Evolutionary conservation across 2,888 invertebrate species (phyloP).

Genomic region (Melanophora roralis): DNA sequence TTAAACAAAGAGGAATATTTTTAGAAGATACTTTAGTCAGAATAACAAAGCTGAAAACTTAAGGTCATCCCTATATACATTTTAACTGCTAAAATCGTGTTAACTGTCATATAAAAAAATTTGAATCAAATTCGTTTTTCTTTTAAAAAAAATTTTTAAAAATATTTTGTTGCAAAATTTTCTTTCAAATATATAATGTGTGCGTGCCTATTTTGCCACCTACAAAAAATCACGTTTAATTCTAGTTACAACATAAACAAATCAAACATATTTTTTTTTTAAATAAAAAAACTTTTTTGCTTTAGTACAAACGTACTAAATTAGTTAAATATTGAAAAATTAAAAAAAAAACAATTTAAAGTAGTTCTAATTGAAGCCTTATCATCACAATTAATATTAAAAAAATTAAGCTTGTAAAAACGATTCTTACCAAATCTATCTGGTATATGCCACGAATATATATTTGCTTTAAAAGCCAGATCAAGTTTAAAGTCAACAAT

Average conservation of each 20-base stretch:
- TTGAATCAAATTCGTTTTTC: neutral
- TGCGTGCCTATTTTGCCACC: slow-evolving; percentile 53
- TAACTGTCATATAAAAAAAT: no score
- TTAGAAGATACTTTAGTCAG: no score
- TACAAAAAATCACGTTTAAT: slow-evolving; percentile 52
- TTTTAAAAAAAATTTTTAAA: neutral
- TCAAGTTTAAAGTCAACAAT: slow-evolving; percentile 49
- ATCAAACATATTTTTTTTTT: slow-evolving; percentile 34
- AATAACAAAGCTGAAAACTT: no score
- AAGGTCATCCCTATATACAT: no score
- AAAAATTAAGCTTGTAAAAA: slow-evolving; percentile 38
- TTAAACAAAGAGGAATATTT: no score
- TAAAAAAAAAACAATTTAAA: neutral
- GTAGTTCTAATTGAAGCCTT: slow-evolving; percentile 63
- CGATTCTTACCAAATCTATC: slow-evolving; percentile 9
- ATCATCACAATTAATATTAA: slow-evolving; percentile 65
- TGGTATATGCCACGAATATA: neutral
- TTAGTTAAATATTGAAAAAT: neutral
- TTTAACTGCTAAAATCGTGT: no score
- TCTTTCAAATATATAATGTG: slow-evolving; percentile 29
- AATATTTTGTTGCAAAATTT: slow-evolving; percentile 47
- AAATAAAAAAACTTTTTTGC: no score
- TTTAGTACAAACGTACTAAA: no score
- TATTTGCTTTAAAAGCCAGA: slow-evolving; percentile 49
- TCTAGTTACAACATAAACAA: slow-evolving; percentile 37